Conservation (phyloP, 2,113 vertebrate species). For the Siphamia tubifer region DNA sequence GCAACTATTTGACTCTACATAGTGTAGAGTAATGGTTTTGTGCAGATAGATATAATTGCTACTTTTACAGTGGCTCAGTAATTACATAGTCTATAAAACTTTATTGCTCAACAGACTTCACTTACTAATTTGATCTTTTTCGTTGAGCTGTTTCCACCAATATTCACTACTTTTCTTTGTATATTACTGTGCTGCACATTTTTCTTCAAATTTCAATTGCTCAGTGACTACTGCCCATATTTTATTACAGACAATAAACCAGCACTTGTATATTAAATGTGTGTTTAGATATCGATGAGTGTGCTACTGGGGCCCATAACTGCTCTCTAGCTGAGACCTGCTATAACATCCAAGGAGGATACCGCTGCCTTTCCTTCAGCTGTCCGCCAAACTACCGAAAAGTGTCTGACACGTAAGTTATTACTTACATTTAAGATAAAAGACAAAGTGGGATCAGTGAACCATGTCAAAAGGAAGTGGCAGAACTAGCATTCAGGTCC, state of each 20-base stretch:
- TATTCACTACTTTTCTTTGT: not conserved
- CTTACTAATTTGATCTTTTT: slow-evolving; percentile 20
- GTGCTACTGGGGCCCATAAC: slow-evolving; percentile 87
- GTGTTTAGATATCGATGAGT: slow-evolving; percentile 90
- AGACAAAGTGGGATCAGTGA: too few relatives aligned
- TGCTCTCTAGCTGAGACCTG: slow-evolving; percentile 90
- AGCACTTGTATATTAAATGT: slow-evolving; percentile 1
- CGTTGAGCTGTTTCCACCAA: not conserved
- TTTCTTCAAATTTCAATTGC: not conserved
- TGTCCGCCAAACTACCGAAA: slow-evolving; percentile 91
- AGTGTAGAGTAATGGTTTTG: slow-evolving; percentile 9
- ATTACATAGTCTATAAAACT: slow-evolving; percentile 49
- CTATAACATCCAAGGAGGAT: slow-evolving; percentile 91
- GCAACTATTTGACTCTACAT: slow-evolving; percentile 8
- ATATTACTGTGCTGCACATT: not conserved
- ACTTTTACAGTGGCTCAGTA: slow-evolving; percentile 24
- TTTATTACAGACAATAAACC: slow-evolving; percentile 5
- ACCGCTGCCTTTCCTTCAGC: slow-evolving; percentile 86
- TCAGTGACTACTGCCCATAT: not conserved
- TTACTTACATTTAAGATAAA: too few relatives aligned
- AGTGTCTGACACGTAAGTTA: slow-evolving; percentile 88
- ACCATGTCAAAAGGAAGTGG: too few relatives aligned
- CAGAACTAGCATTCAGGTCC: too few relatives aligned
- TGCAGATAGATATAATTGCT: slow-evolving; percentile 50
- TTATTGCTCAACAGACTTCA: slow-evolving; percentile 36